phyloP scores from a whole-genome alignment of 2,888 invertebrate genomes.

The Periphyllus acericola region DNA sequence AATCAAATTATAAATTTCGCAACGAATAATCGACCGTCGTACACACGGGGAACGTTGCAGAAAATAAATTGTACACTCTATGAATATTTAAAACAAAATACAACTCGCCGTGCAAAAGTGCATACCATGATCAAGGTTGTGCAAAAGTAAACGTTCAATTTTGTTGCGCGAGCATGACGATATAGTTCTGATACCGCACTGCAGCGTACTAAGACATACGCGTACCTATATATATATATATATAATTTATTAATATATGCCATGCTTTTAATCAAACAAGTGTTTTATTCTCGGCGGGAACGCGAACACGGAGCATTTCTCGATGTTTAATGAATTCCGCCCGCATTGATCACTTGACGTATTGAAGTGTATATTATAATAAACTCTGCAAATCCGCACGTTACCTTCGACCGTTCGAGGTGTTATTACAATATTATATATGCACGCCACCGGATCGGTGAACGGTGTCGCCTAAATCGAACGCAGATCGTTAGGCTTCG shows the following conservation, averaged over 20 bases:
- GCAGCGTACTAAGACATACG: not conserved
- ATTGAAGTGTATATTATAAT: too few relatives aligned
- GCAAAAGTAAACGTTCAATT: constrained; percentile 30
- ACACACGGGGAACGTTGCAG: not conserved
- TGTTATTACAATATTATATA: not conserved
- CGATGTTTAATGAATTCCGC: not conserved
- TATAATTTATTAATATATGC: not conserved
- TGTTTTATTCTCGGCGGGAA: not conserved
- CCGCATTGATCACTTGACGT: not conserved
- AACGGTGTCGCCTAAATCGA: not conserved
- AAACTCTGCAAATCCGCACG: not conserved
- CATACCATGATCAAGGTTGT: constrained; percentile 1
- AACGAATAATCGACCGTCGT: not conserved
- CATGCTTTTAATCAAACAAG: not conserved
- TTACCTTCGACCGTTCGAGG: not conserved
- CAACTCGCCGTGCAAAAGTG: not conserved
- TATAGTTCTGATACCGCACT: not conserved
- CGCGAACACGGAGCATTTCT: not conserved
- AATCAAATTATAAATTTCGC: not conserved
- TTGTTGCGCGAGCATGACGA: not conserved
- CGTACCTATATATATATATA: not conserved
- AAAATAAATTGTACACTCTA: not conserved
- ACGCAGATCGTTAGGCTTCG: not conserved
- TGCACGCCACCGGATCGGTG: not conserved
- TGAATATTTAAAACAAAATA: constrained; percentile 28